Evolutionary conservation across 2,113 vertebrate species (phyloP).

Genomic region (Sminthopsis crassicaudata): DNA sequence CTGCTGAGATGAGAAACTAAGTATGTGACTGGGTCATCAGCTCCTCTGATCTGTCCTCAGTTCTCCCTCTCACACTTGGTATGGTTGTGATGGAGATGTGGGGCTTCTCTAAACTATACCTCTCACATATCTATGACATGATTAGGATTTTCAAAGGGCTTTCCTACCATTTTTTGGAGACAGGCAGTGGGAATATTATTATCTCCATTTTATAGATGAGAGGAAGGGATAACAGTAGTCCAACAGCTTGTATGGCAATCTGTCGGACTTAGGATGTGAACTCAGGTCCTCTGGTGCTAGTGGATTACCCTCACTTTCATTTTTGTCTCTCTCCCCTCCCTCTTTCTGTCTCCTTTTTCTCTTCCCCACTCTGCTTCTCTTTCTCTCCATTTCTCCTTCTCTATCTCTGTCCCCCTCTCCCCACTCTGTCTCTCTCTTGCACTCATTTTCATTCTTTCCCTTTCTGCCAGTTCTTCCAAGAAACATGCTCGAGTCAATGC

Average conservation of each 20-base stretch:
- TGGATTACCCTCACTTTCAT: neutral
- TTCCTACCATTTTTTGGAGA: neutral
- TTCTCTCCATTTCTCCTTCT: neutral
- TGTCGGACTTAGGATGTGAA: neutral
- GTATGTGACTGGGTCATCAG: neutral
- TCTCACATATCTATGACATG: neutral
- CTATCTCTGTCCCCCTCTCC: neutral
- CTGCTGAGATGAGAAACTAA: neutral
- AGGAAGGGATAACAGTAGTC: neutral
- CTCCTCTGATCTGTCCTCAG: neutral
- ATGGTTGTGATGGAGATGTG: neutral
- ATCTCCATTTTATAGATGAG: neutral
- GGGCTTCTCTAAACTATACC: neutral
- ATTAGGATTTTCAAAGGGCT: neutral
- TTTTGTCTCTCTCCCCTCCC: too few species aligned
- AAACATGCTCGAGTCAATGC: neutral
- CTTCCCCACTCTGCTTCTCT: neutral
- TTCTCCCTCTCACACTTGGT: neutral
- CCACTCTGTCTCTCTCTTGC: neutral
- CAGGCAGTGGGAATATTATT: neutral
- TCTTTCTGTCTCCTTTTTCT: too few species aligned
- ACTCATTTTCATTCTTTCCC: too few species aligned
- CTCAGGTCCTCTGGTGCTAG: neutral
- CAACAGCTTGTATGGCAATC: neutral
- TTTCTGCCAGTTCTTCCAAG: neutral